These are phyloP conservation scores for Lutjanus argentimaculatus DNA, from an alignment of 2,797 vertebrate species.

Conservation along the genomic window DNA sequence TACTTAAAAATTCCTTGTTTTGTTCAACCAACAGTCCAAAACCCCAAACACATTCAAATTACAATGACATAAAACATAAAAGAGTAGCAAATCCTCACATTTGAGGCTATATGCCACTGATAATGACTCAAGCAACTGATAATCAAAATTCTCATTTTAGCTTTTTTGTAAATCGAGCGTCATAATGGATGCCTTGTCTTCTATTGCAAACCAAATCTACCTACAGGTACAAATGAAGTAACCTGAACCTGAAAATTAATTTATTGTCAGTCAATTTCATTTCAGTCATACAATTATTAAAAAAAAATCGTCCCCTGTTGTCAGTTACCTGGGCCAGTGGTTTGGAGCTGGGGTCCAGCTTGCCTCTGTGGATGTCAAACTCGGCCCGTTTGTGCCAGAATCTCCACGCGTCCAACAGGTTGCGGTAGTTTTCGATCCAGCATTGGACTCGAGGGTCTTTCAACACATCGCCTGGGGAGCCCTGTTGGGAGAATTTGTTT, in stretches of 20 bases:
- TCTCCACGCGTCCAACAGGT: slow-evolving; percentile 97
- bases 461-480: slow-evolving; percentile 93
- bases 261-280: no score
- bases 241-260: no score
- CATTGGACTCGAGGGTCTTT: slow-evolving; percentile 98
- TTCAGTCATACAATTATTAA: no score
- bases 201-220: no score
- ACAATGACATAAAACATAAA: no score
- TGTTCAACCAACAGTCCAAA: no score
- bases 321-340: slow-evolving; percentile 93
- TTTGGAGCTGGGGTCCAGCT: slow-evolving; percentile 97
- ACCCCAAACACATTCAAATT: no score
- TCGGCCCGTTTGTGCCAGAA: slow-evolving; percentile 99
- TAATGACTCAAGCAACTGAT: background rate
- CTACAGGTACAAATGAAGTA: no score
- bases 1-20: background rate
- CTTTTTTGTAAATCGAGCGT: no score
- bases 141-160: background rate
- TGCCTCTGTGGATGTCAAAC: slow-evolving; percentile 98
- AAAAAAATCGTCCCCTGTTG: background rate
- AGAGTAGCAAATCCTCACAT: background rate
- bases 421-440: slow-evolving; percentile 99
- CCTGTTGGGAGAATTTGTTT: slow-evolving; percentile 78
- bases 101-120: background rate
- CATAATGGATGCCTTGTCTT: no score